Conservation (phyloP, 2,888 invertebrate species). For the Pycnomerus fuliginosus region DNA sequence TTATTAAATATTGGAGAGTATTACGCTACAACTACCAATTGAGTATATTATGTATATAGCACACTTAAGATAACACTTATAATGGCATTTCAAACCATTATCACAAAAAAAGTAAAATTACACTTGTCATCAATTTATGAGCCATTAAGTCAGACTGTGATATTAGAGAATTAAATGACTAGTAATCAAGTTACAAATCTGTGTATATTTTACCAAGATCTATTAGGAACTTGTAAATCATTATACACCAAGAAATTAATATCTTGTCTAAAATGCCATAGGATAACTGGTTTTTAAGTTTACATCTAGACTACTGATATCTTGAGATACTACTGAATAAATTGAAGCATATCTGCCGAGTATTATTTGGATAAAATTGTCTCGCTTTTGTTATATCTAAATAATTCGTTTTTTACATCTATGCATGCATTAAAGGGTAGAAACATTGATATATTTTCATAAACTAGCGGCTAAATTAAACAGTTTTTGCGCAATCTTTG, state of each 20-base stretch:
- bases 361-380: constrained; percentile 31
- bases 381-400: constrained; percentile 19
- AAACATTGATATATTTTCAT: constrained; percentile 40
- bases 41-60: constrained; percentile 47
- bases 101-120: constrained; percentile 37
- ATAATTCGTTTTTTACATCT: constrained; percentile 32
- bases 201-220: constrained; percentile 14
- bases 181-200: constrained; percentile 14
- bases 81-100: constrained; percentile 51
- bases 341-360: constrained; percentile 42
- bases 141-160: constrained; percentile 15
- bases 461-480: constrained; percentile 30
- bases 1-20: constrained; percentile 25
- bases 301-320: constrained; percentile 43
- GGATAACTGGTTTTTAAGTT: constrained; percentile 31
- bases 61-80: constrained; percentile 50
- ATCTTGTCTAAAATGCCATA: constrained; percentile 44
- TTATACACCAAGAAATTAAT: constrained; percentile 10
- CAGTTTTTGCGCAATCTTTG: constrained; percentile 9
- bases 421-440: constrained; percentile 31
- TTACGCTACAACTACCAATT: constrained; percentile 24
- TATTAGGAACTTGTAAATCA: constrained; percentile 34
- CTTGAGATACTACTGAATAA: constrained; percentile 36
- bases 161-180: constrained; percentile 18
- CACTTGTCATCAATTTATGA: constrained; percentile 33